Percentiles rank a stretch among this genome's conserved stretches.
phyloP scores from a whole-genome alignment of 2,888 invertebrate species.

The Eupithecia insigniata region DNA sequence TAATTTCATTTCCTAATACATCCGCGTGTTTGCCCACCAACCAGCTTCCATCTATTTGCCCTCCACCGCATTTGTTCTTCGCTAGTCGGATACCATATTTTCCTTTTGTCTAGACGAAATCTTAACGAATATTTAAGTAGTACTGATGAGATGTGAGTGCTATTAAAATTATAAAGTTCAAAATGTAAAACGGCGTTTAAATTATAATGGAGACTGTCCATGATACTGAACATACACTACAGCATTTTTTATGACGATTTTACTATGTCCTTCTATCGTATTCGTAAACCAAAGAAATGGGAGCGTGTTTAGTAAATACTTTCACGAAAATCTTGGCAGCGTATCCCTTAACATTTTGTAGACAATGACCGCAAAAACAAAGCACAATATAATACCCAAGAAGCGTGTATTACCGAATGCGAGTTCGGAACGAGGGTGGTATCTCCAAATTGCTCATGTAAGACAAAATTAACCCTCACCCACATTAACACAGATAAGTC shows the following conservation, averaged over 20 bases:
- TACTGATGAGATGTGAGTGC: slow-evolving; percentile 46
- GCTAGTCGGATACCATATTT: slow-evolving; percentile 77
- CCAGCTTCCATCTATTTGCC: slow-evolving; percentile 49
- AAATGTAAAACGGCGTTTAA: slow-evolving; percentile 8
- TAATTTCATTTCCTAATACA: slow-evolving; percentile 83
- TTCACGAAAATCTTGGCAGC: background rate
- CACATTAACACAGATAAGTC: slow-evolving; percentile 83
- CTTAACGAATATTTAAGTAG: slow-evolving; percentile 82
- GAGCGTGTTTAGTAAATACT: background rate
- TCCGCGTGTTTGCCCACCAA: slow-evolving; percentile 71
- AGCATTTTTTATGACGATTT: background rate
- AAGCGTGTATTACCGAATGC: slow-evolving; percentile 61
- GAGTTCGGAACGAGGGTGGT: slow-evolving; percentile 68
- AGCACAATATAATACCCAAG: slow-evolving; percentile 50
- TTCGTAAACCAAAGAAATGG: background rate
- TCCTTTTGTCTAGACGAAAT: slow-evolving; percentile 84
- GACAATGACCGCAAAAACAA: slow-evolving; percentile 43
- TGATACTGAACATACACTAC: background rate
- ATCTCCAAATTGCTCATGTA: slow-evolving; percentile 83
- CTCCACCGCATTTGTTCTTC: slow-evolving; percentile 69
- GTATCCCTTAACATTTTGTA: background rate
- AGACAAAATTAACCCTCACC: slow-evolving; percentile 83
- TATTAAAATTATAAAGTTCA: slow-evolving; percentile 34
- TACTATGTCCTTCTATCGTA: background rate
- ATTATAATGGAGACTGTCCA: background rate